Conservation (phyloP, 2,888 invertebrate genomes). For the Drosophila subquinaria region DNA sequence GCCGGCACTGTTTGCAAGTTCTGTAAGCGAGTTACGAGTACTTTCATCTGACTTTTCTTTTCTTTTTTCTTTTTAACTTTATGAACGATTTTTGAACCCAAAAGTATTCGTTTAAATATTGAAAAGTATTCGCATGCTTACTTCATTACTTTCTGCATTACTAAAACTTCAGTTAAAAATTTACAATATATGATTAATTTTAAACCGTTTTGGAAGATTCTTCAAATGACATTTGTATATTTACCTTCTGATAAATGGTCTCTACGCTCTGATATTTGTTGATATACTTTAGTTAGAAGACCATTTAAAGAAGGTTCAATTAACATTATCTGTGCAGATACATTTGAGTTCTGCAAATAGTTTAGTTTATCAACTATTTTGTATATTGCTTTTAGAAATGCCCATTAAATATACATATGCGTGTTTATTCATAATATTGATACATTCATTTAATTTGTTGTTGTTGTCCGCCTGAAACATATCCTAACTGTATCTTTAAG, state of each 20-base stretch:
- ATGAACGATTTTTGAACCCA: not conserved
- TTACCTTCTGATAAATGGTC: conserved; percentile 17
- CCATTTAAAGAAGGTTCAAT: conserved; percentile 13
- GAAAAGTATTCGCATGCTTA: conserved; percentile 22
- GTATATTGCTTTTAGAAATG: conserved; percentile 67
- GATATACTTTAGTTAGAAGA: conserved; percentile 7
- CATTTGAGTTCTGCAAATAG: conserved; percentile 18
- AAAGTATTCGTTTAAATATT: conserved; percentile 17
- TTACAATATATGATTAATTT: conserved; percentile 33
- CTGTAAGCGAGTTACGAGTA: conserved; percentile 32
- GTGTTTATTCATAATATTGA: conserved; percentile 26
- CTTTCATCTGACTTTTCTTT: conserved; percentile 5
- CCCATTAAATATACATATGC: conserved; percentile 57
- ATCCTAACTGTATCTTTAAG: conserved; percentile 46
- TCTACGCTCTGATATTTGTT: not conserved
- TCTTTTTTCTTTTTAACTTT: not conserved
- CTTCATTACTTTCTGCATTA: conserved; percentile 12
- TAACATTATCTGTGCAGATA: conserved; percentile 3
- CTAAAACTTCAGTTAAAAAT: conserved; percentile 24
- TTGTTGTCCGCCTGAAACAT: conserved; percentile 18
- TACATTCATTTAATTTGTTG: conserved; percentile 11
- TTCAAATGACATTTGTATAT: conserved; percentile 34
- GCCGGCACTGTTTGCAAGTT: conserved; percentile 72
- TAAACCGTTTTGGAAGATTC: conserved; percentile 54
- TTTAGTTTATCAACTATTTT: conserved; percentile 41